These are phyloP conservation scores for Troides oblongomaculatus DNA, from an alignment of 2,888 invertebrate species.

Conservation along the genomic window DNA sequence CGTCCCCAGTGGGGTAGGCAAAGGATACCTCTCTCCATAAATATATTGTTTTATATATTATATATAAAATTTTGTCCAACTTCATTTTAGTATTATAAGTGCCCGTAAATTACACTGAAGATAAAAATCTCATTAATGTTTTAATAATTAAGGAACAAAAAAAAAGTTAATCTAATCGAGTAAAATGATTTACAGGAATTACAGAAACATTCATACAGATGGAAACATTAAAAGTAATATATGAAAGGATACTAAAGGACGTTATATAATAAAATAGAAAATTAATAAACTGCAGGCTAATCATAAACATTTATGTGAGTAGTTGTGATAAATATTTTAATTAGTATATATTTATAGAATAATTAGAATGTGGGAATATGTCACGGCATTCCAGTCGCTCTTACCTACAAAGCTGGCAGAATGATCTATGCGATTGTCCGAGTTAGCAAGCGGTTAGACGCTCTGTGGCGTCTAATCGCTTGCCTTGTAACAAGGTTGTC, in stretches of 20 bases:
- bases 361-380: conserved; percentile 18
- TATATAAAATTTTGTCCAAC: background rate
- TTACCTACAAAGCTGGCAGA: conserved; percentile 19
- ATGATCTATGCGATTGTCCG: conserved; percentile 22
- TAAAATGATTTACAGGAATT: too few relatives aligned
- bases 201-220: background rate
- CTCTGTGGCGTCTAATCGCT: conserved; percentile 3
- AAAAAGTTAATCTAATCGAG: too few relatives aligned
- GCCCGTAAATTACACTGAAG: background rate
- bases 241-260: background rate
- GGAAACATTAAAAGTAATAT: background rate
- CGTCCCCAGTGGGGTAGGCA: too few relatives aligned
- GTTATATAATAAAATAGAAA: background rate
- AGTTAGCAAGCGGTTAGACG: conserved; percentile 7
- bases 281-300: background rate
- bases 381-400: conserved; percentile 24
- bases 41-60: too few relatives aligned
- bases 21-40: too few relatives aligned
- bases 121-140: background rate
- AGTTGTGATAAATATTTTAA: conserved; percentile 3
- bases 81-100: background rate
- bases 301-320: background rate
- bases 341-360: conserved; percentile 19
- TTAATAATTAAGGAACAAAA: background rate
- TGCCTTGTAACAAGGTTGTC: too few relatives aligned